These are phyloP conservation scores for Rhinella marina DNA, from an alignment of 2,797 vertebrate species.

Conservation along the genomic window DNA sequence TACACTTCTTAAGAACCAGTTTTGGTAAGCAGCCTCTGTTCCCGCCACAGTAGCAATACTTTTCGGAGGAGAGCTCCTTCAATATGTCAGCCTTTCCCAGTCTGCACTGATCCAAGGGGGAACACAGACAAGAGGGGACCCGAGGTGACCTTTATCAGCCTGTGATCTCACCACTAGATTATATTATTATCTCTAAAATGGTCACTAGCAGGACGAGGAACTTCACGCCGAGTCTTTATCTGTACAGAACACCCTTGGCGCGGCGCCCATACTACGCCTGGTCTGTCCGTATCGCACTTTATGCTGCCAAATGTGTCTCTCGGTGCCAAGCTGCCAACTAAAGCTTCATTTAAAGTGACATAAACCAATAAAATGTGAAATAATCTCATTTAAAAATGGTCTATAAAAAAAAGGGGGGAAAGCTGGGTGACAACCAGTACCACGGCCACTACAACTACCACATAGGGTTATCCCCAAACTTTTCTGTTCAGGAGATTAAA, in stretches of 20 bases:
- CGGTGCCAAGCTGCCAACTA: background rate
- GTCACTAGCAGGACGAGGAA: background rate
- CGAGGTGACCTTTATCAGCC: background rate
- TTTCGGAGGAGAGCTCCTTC: too few relatives aligned
- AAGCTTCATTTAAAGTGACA: background rate
- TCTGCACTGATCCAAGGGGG: too few relatives aligned
- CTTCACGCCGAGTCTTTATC: conserved; percentile 1
- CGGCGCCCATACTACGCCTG: background rate
- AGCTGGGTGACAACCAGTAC: background rate
- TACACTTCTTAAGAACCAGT: too few relatives aligned
- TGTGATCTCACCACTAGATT: background rate
- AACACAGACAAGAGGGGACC: background rate
- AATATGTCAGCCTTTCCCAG: too few relatives aligned
- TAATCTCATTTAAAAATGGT: background rate
- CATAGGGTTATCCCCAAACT: background rate
- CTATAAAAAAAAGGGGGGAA: background rate
- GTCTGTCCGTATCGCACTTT: background rate
- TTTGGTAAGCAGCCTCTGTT: too few relatives aligned
- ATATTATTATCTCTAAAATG: background rate
- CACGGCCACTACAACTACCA: background rate
- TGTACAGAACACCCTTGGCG: conserved; percentile 8
- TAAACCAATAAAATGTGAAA: background rate
- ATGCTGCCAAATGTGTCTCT: background rate
- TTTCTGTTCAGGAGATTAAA: too few relatives aligned
- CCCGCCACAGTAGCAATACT: too few relatives aligned